Evolutionary conservation across 2,113 vertebrate genomes (phyloP).

Genomic region (Illadopsis cleaveri): DNA sequence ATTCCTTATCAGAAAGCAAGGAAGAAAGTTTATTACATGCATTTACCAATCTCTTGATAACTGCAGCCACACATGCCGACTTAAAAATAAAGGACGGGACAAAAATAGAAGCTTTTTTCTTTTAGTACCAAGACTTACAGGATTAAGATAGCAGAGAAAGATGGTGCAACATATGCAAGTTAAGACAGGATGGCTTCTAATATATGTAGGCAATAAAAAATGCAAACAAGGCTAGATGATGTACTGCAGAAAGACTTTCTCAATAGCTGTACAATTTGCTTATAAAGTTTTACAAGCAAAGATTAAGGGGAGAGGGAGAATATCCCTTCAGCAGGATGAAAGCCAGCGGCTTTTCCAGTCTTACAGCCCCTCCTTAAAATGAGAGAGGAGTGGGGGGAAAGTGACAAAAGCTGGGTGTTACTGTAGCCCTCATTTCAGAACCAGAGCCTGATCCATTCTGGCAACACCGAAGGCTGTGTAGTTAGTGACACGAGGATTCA

Average conservation of each 20-base stretch:
- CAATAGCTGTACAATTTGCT: background rate
- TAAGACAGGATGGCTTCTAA: background rate
- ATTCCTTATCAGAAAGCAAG: background rate
- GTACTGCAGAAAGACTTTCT: background rate
- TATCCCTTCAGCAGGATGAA: background rate
- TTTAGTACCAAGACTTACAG: background rate
- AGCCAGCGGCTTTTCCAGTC: background rate
- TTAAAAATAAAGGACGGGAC: background rate
- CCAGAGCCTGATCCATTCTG: background rate
- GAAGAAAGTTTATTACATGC: background rate
- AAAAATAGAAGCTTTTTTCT: background rate
- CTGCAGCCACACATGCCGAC: background rate
- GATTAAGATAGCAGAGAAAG: constrained; percentile 1
- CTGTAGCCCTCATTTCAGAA: background rate
- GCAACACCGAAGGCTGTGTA: background rate
- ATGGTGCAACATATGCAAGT: background rate
- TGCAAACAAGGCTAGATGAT: background rate
- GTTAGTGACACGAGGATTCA: accelerated
- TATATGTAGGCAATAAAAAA: background rate
- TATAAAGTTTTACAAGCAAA: background rate
- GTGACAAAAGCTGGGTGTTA: background rate
- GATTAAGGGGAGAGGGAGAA: background rate
- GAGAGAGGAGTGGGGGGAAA: accelerated
- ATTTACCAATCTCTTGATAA: background rate
- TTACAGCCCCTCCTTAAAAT: background rate